Conservation (phyloP, 2,888 invertebrate species). For the Caenorhabditis drosophilae region DNA sequence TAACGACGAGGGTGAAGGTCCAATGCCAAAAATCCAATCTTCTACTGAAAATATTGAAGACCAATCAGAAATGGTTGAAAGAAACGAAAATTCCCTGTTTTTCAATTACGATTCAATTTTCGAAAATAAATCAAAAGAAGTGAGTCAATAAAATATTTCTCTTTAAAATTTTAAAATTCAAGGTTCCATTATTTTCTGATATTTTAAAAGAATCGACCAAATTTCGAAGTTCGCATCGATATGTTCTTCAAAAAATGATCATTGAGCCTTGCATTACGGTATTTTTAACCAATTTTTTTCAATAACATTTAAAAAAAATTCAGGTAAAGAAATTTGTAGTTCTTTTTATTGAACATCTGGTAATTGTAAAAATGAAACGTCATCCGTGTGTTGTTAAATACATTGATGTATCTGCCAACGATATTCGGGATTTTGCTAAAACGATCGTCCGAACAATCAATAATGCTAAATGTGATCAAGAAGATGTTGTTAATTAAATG, state of each 20-base stretch:
- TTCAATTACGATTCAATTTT: too few relatives aligned
- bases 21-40: too few relatives aligned
- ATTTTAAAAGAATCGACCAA: constrained; percentile 7
- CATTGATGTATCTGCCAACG: background rate
- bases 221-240: constrained; percentile 19
- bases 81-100: too few relatives aligned
- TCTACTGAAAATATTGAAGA: too few relatives aligned
- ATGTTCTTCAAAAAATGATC: constrained; percentile 19
- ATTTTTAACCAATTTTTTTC: background rate
- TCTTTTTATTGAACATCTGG: constrained; percentile 12
- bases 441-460: constrained; percentile 20
- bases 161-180: too few relatives aligned
- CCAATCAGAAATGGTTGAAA: too few relatives aligned
- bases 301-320: too few relatives aligned
- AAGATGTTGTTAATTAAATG: background rate
- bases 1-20: too few relatives aligned
- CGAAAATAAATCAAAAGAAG: too few relatives aligned
- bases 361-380: constrained; percentile 10
- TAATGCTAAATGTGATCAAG: constrained; percentile 5
- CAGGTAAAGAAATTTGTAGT: constrained; percentile 15
- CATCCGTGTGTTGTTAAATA: constrained; percentile 21
- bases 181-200: too few relatives aligned
- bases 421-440: constrained; percentile 7
- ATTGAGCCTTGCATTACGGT: constrained; percentile 9
- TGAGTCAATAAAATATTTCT: too few relatives aligned